phyloP scores from a whole-genome alignment of 2,888 invertebrate genomes.

The Epistrophe grossulariae region DNA sequence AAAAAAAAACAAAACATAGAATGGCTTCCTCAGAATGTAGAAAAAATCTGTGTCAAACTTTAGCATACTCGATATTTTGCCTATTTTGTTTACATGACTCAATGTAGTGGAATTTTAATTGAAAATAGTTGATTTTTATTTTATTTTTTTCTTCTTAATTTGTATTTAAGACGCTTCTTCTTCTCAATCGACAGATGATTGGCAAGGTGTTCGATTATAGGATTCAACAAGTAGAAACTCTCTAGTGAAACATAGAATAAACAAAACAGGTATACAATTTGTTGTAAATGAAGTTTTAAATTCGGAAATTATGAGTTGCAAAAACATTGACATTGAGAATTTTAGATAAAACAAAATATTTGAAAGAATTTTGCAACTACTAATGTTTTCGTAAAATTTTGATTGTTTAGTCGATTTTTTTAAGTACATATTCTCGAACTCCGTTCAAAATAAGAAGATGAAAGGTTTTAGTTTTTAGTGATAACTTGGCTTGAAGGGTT shows the following conservation, averaged over 20 bases:
- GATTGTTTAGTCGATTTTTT: no score
- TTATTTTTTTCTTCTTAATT: not conserved
- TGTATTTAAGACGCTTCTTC: not conserved
- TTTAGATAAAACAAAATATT: no score
- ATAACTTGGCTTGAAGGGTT: no score
- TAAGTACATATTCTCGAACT: no score
- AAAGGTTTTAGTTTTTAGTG: no score
- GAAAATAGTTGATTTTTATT: conserved; percentile 56
- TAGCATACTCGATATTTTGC: conserved; percentile 22
- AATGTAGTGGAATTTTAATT: conserved; percentile 70
- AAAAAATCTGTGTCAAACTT: conserved; percentile 68
- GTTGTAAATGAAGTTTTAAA: no score
- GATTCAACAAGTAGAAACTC: conserved; percentile 4
- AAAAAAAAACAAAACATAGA: conserved; percentile 14
- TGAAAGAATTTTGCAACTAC: no score
- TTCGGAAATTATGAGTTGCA: no score
- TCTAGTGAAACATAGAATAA: not conserved
- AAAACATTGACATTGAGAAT: no score
- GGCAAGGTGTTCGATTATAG: conserved; percentile 39
- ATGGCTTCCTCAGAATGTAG: conserved; percentile 63
- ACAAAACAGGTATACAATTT: not conserved
- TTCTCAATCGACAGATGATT: conserved; percentile 47
- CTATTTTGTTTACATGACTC: conserved; percentile 55
- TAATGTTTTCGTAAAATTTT: no score
- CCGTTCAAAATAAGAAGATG: no score